Base-by-base conservation (phyloP, 2,888 invertebrate genomes). In the Corbicula japonica region DNA sequence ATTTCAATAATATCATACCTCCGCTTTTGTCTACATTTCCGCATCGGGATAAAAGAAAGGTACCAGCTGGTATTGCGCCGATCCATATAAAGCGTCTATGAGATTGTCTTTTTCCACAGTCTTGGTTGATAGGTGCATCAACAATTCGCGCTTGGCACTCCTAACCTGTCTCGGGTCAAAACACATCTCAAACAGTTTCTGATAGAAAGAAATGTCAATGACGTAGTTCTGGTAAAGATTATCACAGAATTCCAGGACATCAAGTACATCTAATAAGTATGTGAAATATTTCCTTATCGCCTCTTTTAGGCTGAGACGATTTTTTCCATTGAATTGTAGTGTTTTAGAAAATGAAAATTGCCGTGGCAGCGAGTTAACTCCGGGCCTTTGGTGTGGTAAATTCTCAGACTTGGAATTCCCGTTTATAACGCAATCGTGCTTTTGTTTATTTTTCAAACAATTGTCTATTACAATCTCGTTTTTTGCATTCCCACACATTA, bases 181-280 rank as follows among this genome's bases (percentile, higher is more conserved):
- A 30, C 58, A 60, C 38, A 73, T 56, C 18, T 63, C 56, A 56
- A 70, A 76, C 38, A 76, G 30, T 50, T 56, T 65, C 44, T 66
- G 48, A 50, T 76, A 76, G 18, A 63, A 32, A 23, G 46, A 35
- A 0, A 71, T 60, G 32, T 70, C 65, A 26, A 76, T 12, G 15
- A 76, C 41, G 30, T 26, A 32, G 28, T 52, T 58, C 30, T 76
- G 65, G 34, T 76, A 76, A 34, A 76, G 23, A 21, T 76, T 41
- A 23, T 76, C 76, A 44, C 76, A 76, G 0, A 76, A 50, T 10
- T 71, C 66, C 32, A 71, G 48, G 8, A 66, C 35, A 26, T 76
- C 70, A 2, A 76, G 23, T 10, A 50, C 48, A 21, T 76, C 60
- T 28, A 71, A 26, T 1, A 76, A 35, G 32, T 76, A 41, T 8